phyloP scores from a whole-genome alignment of 2,113 vertebrate species.

The Melanerpes aurifrons region DNA sequence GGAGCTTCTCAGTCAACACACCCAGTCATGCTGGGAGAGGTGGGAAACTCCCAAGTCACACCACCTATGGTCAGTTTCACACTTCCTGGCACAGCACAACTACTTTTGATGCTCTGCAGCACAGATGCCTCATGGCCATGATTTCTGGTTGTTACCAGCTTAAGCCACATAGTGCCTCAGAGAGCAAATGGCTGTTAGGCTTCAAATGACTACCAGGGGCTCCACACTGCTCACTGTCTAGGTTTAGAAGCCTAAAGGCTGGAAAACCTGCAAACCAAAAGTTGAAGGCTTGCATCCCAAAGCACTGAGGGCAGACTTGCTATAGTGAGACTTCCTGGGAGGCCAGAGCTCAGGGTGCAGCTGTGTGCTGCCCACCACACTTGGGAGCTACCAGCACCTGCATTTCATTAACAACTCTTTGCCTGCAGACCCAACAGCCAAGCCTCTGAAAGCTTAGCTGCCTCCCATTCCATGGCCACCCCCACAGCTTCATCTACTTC shows the following conservation, averaged over 20 bases:
- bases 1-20: too few species aligned
- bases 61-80: neutral
- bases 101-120: neutral
- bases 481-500: neutral
- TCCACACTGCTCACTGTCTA: neutral
- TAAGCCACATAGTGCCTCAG: accelerated
- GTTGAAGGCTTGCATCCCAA: neutral
- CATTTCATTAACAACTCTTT: neutral
- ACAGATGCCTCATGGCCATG: neutral
- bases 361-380: neutral
- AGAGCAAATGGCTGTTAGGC: neutral
- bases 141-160: neutral
- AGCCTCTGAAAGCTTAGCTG: neutral
- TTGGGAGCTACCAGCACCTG: neutral
- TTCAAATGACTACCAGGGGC: neutral
- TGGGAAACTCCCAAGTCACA: neutral
- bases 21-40: neutral
- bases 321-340: neutral
- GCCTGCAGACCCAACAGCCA: neutral
- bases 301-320: neutral
- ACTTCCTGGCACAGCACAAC: neutral
- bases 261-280: neutral
- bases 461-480: neutral
- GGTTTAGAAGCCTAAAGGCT: neutral
- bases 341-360: neutral